Evolutionary conservation across 2,113 vertebrate genomes (phyloP).

Genomic region (Gorsachius goisagi): DNA sequence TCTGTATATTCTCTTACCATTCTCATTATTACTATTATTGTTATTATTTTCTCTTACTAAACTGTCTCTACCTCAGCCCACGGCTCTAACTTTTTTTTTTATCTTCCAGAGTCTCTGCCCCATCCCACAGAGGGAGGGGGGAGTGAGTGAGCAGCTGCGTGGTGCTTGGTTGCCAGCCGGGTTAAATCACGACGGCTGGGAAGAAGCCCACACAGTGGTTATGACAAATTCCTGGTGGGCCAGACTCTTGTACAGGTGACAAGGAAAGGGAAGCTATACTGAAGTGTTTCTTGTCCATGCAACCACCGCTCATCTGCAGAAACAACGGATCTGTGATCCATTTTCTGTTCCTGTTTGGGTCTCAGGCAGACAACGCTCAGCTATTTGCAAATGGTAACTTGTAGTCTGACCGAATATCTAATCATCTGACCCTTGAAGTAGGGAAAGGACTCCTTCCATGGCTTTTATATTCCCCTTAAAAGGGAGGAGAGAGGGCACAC

Average conservation of each 20-base stretch:
- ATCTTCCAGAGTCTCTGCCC: too few species aligned
- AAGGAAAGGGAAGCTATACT: neutral
- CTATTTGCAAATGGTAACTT: neutral
- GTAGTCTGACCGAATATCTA: neutral
- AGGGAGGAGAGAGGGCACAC: neutral
- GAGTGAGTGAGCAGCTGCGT: too few species aligned
- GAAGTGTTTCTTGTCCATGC: neutral
- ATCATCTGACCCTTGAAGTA: neutral
- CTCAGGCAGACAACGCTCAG: neutral
- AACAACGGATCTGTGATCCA: neutral
- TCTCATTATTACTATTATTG: too few species aligned
- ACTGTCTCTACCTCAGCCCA: too few species aligned
- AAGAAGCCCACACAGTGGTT: neutral
- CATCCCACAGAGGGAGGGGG: too few species aligned
- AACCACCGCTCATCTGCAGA: neutral
- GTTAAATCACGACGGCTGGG: neutral
- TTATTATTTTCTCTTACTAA: too few species aligned
- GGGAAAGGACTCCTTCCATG: neutral
- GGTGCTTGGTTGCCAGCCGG: too few species aligned
- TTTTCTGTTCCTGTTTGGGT: neutral
- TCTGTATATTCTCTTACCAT: too few species aligned
- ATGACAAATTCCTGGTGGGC: neutral
- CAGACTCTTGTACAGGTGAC: neutral
- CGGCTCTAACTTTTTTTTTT: too few species aligned
- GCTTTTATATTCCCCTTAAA: neutral